Evolutionary conservation across 2,888 invertebrate genomes (phyloP).

Genomic region (Kuschelorhynchus macadamiae): DNA sequence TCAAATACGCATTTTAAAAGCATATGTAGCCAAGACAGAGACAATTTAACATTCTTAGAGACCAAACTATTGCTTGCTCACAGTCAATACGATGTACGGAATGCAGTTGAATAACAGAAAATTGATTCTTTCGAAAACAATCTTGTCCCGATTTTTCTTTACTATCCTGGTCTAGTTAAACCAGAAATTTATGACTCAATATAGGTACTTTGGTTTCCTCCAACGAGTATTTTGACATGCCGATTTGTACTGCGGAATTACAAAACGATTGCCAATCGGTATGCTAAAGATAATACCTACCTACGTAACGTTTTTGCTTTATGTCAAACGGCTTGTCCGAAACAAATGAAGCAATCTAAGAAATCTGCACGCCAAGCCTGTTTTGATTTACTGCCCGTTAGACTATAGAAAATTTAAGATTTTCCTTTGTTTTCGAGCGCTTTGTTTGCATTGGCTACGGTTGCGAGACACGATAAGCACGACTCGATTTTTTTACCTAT

Average conservation of each 20-base stretch:
- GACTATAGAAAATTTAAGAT: slow-evolving; percentile 15
- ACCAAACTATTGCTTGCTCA: too few species aligned
- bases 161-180: too few species aligned
- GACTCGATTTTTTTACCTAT: slow-evolving; percentile 3
- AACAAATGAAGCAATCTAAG: slow-evolving; percentile 36
- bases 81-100: too few species aligned
- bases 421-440: slow-evolving; percentile 20
- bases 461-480: slow-evolving; percentile 22
- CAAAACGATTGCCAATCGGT: slow-evolving; percentile 4
- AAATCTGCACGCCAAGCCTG: slow-evolving; percentile 27
- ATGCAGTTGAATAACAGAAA: too few species aligned
- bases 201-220: too few species aligned
- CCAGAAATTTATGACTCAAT: too few species aligned
- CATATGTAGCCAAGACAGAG: too few species aligned
- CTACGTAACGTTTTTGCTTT: slow-evolving; percentile 11
- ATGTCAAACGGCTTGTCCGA: slow-evolving; percentile 25
- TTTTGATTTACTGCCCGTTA: slow-evolving; percentile 30
- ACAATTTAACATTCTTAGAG: too few species aligned
- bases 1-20: too few species aligned
- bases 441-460: slow-evolving; percentile 17
- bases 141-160: too few species aligned
- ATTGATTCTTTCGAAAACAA: too few species aligned
- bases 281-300: not conserved
- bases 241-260: slow-evolving; percentile 1
- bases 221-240: too few species aligned